These are phyloP conservation scores for Coptodon rendalli DNA, from an alignment of 2,113 vertebrate genomes.

Conservation along the genomic window DNA sequence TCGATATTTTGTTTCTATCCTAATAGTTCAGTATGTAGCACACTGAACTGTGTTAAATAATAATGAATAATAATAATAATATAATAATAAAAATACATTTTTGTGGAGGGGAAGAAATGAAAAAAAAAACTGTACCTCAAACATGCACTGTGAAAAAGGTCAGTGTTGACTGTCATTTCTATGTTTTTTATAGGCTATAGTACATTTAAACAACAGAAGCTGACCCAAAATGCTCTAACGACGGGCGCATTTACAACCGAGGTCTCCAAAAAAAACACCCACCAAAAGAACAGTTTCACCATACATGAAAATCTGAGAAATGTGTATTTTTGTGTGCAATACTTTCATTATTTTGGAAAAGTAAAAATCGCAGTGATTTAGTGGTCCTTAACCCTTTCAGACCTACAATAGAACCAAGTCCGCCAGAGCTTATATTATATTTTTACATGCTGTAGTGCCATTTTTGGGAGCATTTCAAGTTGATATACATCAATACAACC, in stretches of 20 bases:
- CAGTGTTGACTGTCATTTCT: not conserved
- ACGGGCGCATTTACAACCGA: fast-evolving
- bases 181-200: not conserved
- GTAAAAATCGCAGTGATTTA: not conserved
- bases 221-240: not conserved
- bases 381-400: not conserved
- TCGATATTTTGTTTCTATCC: not conserved
- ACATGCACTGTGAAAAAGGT: not conserved
- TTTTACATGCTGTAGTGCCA: too few species aligned
- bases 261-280: not conserved
- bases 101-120: not conserved
- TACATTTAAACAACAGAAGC: not conserved
- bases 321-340: not conserved
- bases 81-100: not conserved
- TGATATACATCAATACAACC: too few species aligned
- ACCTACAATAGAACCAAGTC: too few species aligned
- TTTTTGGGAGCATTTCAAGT: too few species aligned
- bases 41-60: not conserved
- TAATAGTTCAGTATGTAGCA: not conserved
- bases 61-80: not conserved
- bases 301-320: not conserved
- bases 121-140: not conserved
- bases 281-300: not conserved
- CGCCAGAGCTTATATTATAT: too few species aligned
- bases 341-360: not conserved